Evolutionary conservation across 1,140 invertebrate genomes (phyloP).

Genomic region (Drosophila navojoa): DNA sequence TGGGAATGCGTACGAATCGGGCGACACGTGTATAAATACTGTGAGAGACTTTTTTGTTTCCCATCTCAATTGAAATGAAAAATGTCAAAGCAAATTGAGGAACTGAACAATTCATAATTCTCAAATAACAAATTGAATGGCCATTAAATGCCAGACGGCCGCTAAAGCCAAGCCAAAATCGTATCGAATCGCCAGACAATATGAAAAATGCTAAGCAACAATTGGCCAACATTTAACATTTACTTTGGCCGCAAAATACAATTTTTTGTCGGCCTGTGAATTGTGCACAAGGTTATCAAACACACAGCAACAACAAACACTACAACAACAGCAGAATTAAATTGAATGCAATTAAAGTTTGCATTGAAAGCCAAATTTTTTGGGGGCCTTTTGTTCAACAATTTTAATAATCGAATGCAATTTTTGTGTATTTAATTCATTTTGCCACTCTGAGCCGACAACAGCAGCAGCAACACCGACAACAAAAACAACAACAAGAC

Average conservation of each 20-base stretch:
- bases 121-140: constrained; percentile 15
- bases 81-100: constrained; percentile 52
- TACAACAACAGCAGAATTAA: constrained; percentile 36
- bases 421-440: constrained; percentile 51
- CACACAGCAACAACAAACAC: constrained; percentile 47
- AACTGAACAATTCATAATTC: constrained; percentile 39
- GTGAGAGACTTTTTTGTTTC: background rate
- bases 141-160: constrained; percentile 29
- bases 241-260: constrained; percentile 59
- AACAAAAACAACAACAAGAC: background rate
- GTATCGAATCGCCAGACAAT: constrained; percentile 18
- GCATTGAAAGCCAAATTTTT: constrained; percentile 63
- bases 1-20: constrained; percentile 63
- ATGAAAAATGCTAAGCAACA: constrained; percentile 48
- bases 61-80: constrained; percentile 22
- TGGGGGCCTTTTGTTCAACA: constrained; percentile 54
- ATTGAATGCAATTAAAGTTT: constrained; percentile 78
- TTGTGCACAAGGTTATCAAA: constrained; percentile 77
- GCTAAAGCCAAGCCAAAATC: constrained; percentile 12
- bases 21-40: constrained; percentile 27
- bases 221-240: constrained; percentile 72
- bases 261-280: constrained; percentile 56
- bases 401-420: constrained; percentile 76
- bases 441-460: constrained; percentile 32
- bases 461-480: background rate